Conservation (phyloP, 2,888 invertebrate species). For the Apodemia zela region DNA sequence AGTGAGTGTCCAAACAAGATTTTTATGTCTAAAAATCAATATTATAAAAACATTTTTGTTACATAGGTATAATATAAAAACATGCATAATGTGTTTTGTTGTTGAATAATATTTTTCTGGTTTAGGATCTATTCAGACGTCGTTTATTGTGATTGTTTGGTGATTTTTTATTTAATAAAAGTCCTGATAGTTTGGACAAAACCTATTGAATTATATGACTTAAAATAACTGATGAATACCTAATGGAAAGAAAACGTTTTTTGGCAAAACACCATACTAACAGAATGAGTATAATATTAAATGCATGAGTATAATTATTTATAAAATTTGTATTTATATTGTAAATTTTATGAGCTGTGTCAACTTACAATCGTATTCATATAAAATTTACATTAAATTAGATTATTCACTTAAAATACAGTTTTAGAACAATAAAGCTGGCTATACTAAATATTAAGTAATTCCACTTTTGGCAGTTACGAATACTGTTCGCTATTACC, state of each 20-base stretch:
- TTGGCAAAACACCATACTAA: not conserved
- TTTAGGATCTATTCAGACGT: no score
- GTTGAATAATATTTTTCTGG: no score
- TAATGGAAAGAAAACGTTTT: not conserved
- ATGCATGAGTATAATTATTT: not conserved
- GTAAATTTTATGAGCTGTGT: not conserved
- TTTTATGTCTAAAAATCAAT: no score
- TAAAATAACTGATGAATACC: no score
- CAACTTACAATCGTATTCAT: not conserved
- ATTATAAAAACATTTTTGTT: no score
- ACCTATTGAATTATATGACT: no score
- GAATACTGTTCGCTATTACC: slow-evolving; percentile 69
- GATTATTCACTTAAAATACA: slow-evolving; percentile 2
- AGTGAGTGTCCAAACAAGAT: no score
- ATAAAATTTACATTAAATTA: not conserved
- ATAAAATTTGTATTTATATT: not conserved
- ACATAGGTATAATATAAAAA: no score
- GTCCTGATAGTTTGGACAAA: no score
- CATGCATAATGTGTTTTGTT: no score
- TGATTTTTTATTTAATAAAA: no score
- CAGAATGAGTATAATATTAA: not conserved
- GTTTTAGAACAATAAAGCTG: slow-evolving; percentile 39
- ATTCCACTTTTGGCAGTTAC: slow-evolving; percentile 67
- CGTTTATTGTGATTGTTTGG: no score
- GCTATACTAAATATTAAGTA: slow-evolving; percentile 43